Conservation (phyloP, 2,797 vertebrate genomes). For the Novumbra hubbsi region DNA sequence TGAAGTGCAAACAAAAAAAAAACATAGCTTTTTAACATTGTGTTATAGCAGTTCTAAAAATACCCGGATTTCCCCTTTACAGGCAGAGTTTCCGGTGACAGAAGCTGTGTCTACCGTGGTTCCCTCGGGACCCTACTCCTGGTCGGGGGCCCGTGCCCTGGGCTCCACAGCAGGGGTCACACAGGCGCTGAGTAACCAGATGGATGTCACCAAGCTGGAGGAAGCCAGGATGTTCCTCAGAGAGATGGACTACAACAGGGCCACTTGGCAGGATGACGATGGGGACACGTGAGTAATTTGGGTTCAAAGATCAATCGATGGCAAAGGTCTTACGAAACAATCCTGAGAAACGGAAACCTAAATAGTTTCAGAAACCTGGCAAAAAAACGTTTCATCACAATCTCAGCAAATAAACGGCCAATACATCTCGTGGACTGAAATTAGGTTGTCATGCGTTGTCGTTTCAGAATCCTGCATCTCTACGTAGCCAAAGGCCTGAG, state of each 20-base stretch:
- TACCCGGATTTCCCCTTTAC: not conserved
- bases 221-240: conserved; percentile 75
- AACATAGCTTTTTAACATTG: too few relatives aligned
- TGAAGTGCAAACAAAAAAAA: too few relatives aligned
- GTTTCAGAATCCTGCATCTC: conserved; percentile 84
- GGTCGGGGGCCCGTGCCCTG: conserved; percentile 50
- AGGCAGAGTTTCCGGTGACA: conserved; percentile 51
- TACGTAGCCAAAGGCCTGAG: conserved; percentile 84
- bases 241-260: conserved; percentile 74
- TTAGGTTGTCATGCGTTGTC: conserved; percentile 26
- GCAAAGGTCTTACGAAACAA: not conserved
- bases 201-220: conserved; percentile 73
- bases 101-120: conserved; percentile 38
- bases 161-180: conserved; percentile 35
- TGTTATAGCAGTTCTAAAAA: conserved; percentile 9
- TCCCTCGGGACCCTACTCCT: conserved; percentile 32
- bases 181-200: conserved; percentile 38
- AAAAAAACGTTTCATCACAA: conserved; percentile 18
- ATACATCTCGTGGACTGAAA: conserved; percentile 23
- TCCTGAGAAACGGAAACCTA: not conserved
- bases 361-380: not conserved
- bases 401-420: too few relatives aligned
- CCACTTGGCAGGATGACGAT: conserved; percentile 84
- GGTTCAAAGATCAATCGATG: not conserved
- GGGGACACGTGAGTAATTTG: conserved; percentile 82